These are phyloP conservation scores for Agrotis exclamationis DNA, from an alignment of 2,888 invertebrate species.

Conservation along the genomic window DNA sequence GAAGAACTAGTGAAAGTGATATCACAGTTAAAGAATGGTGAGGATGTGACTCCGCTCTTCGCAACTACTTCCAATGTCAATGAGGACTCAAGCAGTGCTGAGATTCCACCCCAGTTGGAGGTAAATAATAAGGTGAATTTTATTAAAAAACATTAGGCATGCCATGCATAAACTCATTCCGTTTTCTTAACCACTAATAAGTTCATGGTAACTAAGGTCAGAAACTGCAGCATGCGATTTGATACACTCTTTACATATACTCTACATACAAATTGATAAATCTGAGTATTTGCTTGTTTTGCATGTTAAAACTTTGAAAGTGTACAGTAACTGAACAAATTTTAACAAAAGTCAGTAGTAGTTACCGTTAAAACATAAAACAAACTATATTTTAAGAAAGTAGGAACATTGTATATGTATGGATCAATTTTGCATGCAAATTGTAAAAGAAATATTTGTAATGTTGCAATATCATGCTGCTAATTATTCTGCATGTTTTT, in stretches of 20 bases:
- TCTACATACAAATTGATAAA: background rate
- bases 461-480: background rate
- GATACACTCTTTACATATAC: background rate
- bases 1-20: constrained; percentile 96
- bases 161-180: background rate
- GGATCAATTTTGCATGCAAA: background rate
- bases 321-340: too few relatives aligned
- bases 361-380: background rate
- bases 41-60: constrained; percentile 90
- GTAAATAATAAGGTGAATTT: constrained; percentile 37
- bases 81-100: constrained; percentile 86
- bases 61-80: constrained; percentile 78
- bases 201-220: background rate
- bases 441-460: constrained; percentile 10
- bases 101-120: constrained; percentile 71
- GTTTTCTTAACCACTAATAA: too few relatives aligned
- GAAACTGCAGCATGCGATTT: background rate
- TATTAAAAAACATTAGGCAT: background rate
- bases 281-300: background rate
- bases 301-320: too few relatives aligned
- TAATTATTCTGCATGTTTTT: constrained; percentile 2
- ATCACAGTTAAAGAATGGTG: constrained; percentile 93
- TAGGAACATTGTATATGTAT: background rate
- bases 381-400: background rate
- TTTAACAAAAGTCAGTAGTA: background rate